Base-by-base conservation (phyloP, 2,888 invertebrate genomes). In the Acanthopleura granulata region DNA sequence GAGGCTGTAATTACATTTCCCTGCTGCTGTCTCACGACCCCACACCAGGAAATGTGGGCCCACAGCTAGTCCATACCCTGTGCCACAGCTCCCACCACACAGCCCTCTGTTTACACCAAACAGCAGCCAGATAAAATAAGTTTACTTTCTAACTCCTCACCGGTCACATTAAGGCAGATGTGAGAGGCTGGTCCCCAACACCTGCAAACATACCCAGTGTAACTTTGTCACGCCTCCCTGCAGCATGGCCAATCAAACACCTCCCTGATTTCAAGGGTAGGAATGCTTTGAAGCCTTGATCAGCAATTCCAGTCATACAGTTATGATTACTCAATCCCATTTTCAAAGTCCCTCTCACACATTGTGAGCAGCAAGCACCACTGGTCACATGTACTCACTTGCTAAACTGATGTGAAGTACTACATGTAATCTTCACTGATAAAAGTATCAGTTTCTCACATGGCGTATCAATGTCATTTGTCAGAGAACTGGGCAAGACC, bases 191-290 rank as follows among this genome's bases (percentile, higher is more conserved):
- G 57, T 6, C 57, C 57, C 57, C 18, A 57, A 57, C 57, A 57
- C 57, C 6, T 6, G 12, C 22, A 57, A 57, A 57, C 57, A 57
- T 6, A 9, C 57, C 57, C 57, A n/a, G 18, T 57, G n/a, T 57
- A 57, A 57, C 57, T 57, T 57, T 57, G 57, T 57, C 57, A 57
- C 57, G 57, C 57, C 57, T 57, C 57, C 22, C 57, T n/a, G n/a
- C 18, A 22, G 57, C 12, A 6, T n/a, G n/a, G n/a, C 22, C 57
- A 18, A 57, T n/a, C 57, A 57, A 57, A 18, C 57, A 18, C 57
- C n/a, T 22, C 57, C 14, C 18, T 22, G 22, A 22, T 22, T 57
- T 57, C 57, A 57, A 57, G 57, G 57, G 18, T 22, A 57, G 22
- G 57, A 57, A 57, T 22, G 18, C 57, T 57, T 57, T 57, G n/a